phyloP scores from a whole-genome alignment of 2,888 invertebrate genomes.

The Aricia artaxerxes region DNA sequence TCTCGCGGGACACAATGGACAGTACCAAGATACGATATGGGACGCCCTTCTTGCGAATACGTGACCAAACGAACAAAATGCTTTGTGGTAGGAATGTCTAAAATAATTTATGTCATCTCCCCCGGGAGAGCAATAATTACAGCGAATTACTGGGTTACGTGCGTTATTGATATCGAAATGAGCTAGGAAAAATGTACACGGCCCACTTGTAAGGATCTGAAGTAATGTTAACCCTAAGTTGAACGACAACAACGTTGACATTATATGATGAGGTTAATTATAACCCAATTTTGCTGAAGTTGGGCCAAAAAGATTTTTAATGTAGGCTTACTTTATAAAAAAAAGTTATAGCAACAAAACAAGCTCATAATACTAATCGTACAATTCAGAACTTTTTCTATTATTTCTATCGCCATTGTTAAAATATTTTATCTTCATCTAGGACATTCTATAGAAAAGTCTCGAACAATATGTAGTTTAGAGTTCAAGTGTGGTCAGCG shows the following conservation, averaged over 20 bases:
- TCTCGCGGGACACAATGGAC: conserved; percentile 77
- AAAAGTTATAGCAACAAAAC: too few relatives aligned
- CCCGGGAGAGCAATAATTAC: conserved; percentile 44
- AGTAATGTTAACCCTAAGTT: too few relatives aligned
- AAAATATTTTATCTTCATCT: conserved; percentile 34
- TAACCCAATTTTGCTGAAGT: too few relatives aligned
- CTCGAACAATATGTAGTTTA: conserved; percentile 38
- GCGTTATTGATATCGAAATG: conserved; percentile 32
- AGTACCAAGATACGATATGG: conserved; percentile 75
- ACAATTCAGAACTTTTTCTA: background rate
- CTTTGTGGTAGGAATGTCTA: conserved; percentile 64
- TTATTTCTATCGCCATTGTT: background rate
- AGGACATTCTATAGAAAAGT: conserved; percentile 27
- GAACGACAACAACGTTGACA: too few relatives aligned
- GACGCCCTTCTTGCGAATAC: conserved; percentile 66
- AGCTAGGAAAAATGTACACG: conserved; percentile 30
- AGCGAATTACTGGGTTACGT: background rate
- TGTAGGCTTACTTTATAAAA: too few relatives aligned
- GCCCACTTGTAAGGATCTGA: background rate
- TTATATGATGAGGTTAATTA: too few relatives aligned
- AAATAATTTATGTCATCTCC: conserved; percentile 74
- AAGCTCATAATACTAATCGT: too few relatives aligned
- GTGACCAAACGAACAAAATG: conserved; percentile 76
- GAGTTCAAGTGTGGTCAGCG: conserved; percentile 55
- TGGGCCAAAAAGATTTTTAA: too few relatives aligned